Base-by-base conservation (phyloP, 2,113 vertebrate genomes). In the Edolisoma coerulescens region DNA sequence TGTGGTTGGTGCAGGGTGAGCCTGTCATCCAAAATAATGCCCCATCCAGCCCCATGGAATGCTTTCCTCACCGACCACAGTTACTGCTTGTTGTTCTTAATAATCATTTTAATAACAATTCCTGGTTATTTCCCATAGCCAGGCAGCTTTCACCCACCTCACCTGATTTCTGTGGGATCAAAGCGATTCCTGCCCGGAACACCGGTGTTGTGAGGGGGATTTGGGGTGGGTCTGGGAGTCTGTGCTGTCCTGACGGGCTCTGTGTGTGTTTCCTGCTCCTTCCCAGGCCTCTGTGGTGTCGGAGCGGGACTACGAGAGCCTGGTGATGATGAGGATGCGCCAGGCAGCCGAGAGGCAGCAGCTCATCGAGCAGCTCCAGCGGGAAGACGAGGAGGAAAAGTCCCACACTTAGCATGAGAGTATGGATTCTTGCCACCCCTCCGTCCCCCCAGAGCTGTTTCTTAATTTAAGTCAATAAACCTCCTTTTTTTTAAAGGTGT, bases 261-360 rank as follows among this genome's bases (percentile, higher is more conserved):
- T 68, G 28, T 28, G 1, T 74, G 41, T 77, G 49, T 44, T 37
- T 68, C 27, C 90, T 49, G 70, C 93, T 69, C 39, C 17, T 92
- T 54, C 17, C 16, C 95, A 99, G 99, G 97, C 82, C 1, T 97
- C 98, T 0, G 96, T 99, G 83, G 95, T 98, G 49, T 99, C 97
- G 0, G 99, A 99, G 64, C 97, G 99, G 27, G 99, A 99, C 97
- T 99, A 98, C 0, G 99, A 99, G 98, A 99, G 99, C 78, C 96
- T 99, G 67, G 99, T 99, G 97, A 98, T 99, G 98, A 99, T 99
- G 99, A 98, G 98, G 95, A 98, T 99, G 99, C 98, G 99, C 73
- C 99, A 99, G 91, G 99, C 99, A 0, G 99, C 99, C 0, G 99
- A 99, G 95, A 98, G 99, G 47, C 99, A 99, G 97, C 98, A 97